These are phyloP conservation scores for Tadarida brasiliensis DNA, from an alignment of 2,797 vertebrate species.

Conservation along the genomic window DNA sequence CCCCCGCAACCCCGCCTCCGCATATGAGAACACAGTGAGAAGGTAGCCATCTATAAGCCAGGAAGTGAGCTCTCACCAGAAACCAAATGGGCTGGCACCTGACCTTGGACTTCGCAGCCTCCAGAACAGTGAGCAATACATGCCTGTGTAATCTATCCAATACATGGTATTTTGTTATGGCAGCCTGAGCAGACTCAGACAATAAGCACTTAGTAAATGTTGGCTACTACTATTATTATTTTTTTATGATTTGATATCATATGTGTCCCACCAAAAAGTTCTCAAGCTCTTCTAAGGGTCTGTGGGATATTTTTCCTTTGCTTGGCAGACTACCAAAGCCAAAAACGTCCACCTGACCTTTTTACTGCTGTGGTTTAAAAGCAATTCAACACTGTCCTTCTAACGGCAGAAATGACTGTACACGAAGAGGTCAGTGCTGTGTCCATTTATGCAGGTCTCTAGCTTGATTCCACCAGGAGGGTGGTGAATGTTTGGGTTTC, in stretches of 20 bases:
- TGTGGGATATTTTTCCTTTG: conserved; percentile 20
- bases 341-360: not conserved
- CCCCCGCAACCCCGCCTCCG: too few relatives aligned
- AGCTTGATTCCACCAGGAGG: conserved; percentile 38
- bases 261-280: not conserved
- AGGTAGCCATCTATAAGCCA: not conserved
- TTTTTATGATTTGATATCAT: not conserved
- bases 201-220: not conserved
- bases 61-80: not conserved
- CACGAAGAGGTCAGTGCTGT: not conserved
- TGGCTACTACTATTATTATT: not conserved
- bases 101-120: not conserved
- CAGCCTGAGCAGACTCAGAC: not conserved
- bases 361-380: conserved; percentile 54
- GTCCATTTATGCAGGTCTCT: conserved; percentile 57
- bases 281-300: conserved; percentile 19
- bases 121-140: not conserved
- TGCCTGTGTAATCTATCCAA: not conserved
- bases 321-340: conserved; percentile 43
- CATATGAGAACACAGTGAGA: not conserved
- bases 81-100: not conserved
- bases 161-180: not conserved
- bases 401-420: conserved; percentile 28
- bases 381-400: conserved; percentile 37
- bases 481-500: conserved; percentile 68